Base-by-base conservation (phyloP, 2,888 invertebrate species). In the Neria commutata region DNA sequence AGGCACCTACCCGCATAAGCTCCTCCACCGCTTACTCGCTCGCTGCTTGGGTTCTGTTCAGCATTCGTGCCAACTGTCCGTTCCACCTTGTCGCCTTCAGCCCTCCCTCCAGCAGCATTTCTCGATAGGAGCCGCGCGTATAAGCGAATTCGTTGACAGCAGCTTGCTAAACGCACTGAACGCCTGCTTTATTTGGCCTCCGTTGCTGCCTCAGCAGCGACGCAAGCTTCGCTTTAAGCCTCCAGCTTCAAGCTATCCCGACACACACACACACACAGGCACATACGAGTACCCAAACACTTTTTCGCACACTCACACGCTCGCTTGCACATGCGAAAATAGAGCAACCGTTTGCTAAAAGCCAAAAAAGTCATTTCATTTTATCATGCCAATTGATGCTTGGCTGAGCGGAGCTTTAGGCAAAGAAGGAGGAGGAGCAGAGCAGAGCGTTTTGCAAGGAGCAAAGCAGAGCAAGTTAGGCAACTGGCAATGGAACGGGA, bases 101-200 rank as follows among this genome's bases (percentile, higher is more conserved):
- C 16, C 37, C 16, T 29, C 29, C 6, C 29, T n/a, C 6, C 29
- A 29, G 29, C 29, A 29, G 29, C 29, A 29, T 6, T 29, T 8
- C 11, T 29, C 11, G 29, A 8, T 6, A 29, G 29, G 6, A 29
- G 11, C 29, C 16, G 5, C 29, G 29, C 11, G 29, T 29, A 11
- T 29, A 29, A 29, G 11, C 29, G 29, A 5, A 29, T 8, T 5
- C 6, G 8, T 4, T n/a, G 8, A 37, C 4, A 37, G 37, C 42
- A 42, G 6, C 16, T 8, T 6, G 37, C 37, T n/a, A 37, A 4
- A 37, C 4, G n/a, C 67, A 70, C 77, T 75, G 67, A 56, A 65
- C 77, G 76, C 75, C 75, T 74, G 77, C 67, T 74, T 67, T 65
- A 70, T 66, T 75, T 76, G 75, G 75, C 77, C 70, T 68, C 72